phyloP scores from a whole-genome alignment of 2,113 vertebrate species.

The Varanus salvator region DNA sequence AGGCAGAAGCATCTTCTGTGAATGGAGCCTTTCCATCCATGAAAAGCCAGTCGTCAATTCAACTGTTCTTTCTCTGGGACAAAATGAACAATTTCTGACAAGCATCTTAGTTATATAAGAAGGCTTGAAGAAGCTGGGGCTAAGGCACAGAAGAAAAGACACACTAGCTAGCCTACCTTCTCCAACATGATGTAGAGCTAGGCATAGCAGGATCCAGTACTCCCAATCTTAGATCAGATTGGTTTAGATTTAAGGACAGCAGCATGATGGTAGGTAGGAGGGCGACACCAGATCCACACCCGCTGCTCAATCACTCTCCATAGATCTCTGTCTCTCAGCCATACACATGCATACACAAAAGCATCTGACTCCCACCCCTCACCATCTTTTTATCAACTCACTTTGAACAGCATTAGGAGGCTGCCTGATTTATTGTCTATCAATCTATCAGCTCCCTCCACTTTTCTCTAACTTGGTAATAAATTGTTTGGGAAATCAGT shows the following conservation, averaged over 20 bases:
- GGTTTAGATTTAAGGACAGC: background rate
- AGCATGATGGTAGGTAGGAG: too few species aligned
- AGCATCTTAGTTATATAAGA: background rate
- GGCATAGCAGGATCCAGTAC: background rate
- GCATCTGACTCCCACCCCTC: background rate
- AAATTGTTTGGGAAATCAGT: conserved; percentile 23
- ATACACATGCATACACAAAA: too few species aligned
- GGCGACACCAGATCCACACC: background rate
- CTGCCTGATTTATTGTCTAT: background rate
- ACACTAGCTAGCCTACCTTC: background rate
- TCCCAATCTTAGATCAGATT: background rate
- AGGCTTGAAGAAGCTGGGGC: background rate
- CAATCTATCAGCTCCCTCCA: background rate
- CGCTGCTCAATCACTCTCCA: background rate
- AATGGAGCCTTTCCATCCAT: too few species aligned
- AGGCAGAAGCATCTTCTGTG: too few species aligned
- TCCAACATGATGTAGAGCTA: background rate
- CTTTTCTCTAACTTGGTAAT: background rate
- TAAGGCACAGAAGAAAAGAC: background rate
- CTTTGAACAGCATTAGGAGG: background rate
- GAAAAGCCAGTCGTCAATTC: too few species aligned
- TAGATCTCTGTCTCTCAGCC: too few species aligned
- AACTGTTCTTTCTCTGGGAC: background rate
- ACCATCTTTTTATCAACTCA: background rate
- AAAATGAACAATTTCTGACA: background rate